Evolutionary conservation across 2,888 invertebrate species (phyloP), one percentile per base, ranked within the genome.

Genomic region (Drosophila prostipennis): DNA sequence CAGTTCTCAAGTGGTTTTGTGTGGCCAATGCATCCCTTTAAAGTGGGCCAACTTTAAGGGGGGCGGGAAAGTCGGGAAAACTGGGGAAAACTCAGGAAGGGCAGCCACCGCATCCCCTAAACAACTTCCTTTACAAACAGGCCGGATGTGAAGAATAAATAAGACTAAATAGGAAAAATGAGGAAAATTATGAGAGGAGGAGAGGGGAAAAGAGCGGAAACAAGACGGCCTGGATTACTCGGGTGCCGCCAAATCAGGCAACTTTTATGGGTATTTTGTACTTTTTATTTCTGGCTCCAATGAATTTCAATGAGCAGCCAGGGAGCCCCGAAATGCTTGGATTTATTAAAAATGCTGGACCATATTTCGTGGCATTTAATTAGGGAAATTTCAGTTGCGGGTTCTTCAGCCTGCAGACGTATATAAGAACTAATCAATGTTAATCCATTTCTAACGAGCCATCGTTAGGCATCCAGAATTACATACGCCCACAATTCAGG

Each of bases 401-500:
- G 19, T 57, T 51, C 13, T 7, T 16, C 48, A 34, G 11, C 32
- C 14, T 5, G 8, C 34, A 45, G 46, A 26, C 43, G 34, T 5
- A 56, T 5, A 56, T 6, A 56, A 61, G 63, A 83, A 70, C 83
- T 84, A 84, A 84, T 84, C 89, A 88, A 78, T 80, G 81, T 76
- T 84, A 86, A 84, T 88, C 75, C 87, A 77, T 88, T 84, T 79
- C 77, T 86, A 88, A 84, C 85, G 89, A 84, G 75, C 37, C 58
- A 40, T 80, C 88, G 77, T 88, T 86, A 82, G 61, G 59, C 26
- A 8, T 36, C 37, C 53, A 14, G 57, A 58, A 58, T 16, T 37
- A 58, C 56, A 57, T 53, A 57, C 56, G 59, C 55, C 51, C 42
- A 45, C 52, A 60, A 19, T 23, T 16, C 19, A 14, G 45, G 56